A percentile compares a stretch with the other conserved stretches of the same genome.
phyloP scores from a whole-genome alignment of 2,797 vertebrate genomes.

The Pitangus sulphuratus region DNA sequence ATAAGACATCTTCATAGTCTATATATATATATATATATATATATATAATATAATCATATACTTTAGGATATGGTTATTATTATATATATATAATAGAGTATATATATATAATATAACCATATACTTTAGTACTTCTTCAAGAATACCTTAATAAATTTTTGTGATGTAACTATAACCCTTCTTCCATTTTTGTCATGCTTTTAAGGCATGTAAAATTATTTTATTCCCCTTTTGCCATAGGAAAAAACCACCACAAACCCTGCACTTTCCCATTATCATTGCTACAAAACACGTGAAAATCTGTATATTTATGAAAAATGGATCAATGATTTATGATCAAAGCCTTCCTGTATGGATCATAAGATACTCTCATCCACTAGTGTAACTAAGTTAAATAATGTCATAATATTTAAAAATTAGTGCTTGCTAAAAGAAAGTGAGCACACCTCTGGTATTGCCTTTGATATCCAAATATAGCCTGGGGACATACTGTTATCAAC shows the following conservation, averaged over 20 bases:
- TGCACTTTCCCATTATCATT: not conserved
- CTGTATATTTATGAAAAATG: conserved; percentile 10
- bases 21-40: too few species aligned
- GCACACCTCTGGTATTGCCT: not conserved
- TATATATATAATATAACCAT: too few species aligned
- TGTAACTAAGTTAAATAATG: not conserved
- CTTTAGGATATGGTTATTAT: too few species aligned
- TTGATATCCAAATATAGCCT: conserved; percentile 23
- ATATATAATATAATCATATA: too few species aligned
- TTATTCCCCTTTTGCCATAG: not conserved
- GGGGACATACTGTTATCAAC: not conserved
- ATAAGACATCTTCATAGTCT: not conserved
- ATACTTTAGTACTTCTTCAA: not conserved
- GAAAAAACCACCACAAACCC: rapidly evolving
- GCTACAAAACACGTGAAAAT: not conserved
- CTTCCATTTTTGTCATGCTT: not conserved
- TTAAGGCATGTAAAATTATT: not conserved
- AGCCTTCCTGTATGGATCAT: not conserved
- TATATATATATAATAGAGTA: too few species aligned
- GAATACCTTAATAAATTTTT: not conserved
- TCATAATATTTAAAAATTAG: not conserved
- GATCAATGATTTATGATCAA: conserved; percentile 36
- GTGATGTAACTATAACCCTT: not conserved
- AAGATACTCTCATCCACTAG: not conserved
- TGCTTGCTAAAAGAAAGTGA: not conserved